Percentiles rank a stretch among this genome's conserved stretches.
Evolutionary conservation across 2,113 vertebrate species (phyloP).

Genomic region (Otis tarda): DNA sequence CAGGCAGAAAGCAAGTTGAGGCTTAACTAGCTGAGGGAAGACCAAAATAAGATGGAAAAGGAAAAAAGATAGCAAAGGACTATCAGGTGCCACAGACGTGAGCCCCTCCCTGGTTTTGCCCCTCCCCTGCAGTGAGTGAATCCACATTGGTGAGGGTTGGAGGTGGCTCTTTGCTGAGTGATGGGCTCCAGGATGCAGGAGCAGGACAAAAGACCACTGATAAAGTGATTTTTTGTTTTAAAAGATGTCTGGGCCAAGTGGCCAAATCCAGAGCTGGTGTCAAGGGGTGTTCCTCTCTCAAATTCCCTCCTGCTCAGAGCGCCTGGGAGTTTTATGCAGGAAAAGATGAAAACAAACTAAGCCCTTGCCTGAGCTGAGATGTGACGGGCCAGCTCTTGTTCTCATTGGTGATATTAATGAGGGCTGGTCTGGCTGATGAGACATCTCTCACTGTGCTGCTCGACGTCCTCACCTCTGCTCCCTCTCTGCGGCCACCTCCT

Average conservation of each 20-base stretch:
- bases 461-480: not conserved
- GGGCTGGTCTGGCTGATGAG: not conserved
- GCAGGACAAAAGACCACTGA: not conserved
- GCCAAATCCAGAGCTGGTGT: not conserved
- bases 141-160: slow-evolving; percentile 12
- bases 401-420: not conserved
- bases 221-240: not conserved
- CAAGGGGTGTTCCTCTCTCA: not conserved
- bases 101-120: not conserved
- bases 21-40: not conserved
- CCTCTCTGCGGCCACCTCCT: not conserved
- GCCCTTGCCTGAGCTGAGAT: not conserved
- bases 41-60: not conserved
- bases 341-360: not conserved
- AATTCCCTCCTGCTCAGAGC: not conserved
- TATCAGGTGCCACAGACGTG: accelerated
- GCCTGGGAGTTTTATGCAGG: not conserved
- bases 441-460: not conserved
- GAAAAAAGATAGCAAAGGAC: not conserved
- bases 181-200: not conserved
- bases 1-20: not conserved
- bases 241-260: not conserved
- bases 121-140: not conserved
- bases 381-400: not conserved
- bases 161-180: not conserved